A percentile compares a stretch with the other conserved stretches of the same genome.
These are phyloP conservation scores for Copidosoma aretas DNA, from an alignment of 2,888 invertebrate species.

Conservation along the genomic window DNA sequence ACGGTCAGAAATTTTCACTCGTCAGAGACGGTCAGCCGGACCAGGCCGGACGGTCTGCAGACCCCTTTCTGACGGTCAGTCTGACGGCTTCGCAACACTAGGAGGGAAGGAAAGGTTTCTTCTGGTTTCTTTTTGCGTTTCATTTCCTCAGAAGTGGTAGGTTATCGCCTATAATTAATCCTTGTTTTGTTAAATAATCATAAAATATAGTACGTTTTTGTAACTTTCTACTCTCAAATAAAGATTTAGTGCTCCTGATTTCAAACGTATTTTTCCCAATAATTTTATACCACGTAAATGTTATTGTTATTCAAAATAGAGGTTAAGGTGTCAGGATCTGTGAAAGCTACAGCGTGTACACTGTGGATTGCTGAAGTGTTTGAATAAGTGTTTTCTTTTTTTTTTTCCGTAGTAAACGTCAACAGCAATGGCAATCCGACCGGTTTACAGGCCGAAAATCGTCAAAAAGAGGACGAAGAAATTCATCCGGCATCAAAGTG, in stretches of 20 bases:
- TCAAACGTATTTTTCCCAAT: too few relatives aligned
- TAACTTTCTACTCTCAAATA: too few relatives aligned
- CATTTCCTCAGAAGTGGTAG: slow-evolving; percentile 42
- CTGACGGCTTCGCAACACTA: too few relatives aligned
- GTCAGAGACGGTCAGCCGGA: too few relatives aligned
- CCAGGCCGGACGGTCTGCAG: too few relatives aligned
- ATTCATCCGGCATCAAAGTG: slow-evolving; percentile 98
- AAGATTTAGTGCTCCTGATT: too few relatives aligned
- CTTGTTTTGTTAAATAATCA: slow-evolving; percentile 43
- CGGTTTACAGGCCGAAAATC: slow-evolving; percentile 87
- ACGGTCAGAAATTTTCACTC: too few relatives aligned
- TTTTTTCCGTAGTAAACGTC: slow-evolving; percentile 48
- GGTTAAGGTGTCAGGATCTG: slow-evolving; percentile 4
- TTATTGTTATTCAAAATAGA: neutral
- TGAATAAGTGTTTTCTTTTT: slow-evolving; percentile 33
- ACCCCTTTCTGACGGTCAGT: too few relatives aligned
- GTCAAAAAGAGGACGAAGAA: slow-evolving; percentile 98
- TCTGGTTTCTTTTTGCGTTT: slow-evolving; percentile 25
- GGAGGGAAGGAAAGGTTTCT: too few relatives aligned
- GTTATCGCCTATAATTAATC: slow-evolving; percentile 44
- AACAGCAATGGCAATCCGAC: slow-evolving; percentile 84
- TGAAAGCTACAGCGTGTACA: slow-evolving; percentile 7
- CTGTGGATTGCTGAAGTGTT: slow-evolving; percentile 20
- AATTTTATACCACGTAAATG: too few relatives aligned
- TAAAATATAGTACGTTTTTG: neutral